Conservation (phyloP, 2,888 invertebrate genomes). For the Rapana venosa region DNA sequence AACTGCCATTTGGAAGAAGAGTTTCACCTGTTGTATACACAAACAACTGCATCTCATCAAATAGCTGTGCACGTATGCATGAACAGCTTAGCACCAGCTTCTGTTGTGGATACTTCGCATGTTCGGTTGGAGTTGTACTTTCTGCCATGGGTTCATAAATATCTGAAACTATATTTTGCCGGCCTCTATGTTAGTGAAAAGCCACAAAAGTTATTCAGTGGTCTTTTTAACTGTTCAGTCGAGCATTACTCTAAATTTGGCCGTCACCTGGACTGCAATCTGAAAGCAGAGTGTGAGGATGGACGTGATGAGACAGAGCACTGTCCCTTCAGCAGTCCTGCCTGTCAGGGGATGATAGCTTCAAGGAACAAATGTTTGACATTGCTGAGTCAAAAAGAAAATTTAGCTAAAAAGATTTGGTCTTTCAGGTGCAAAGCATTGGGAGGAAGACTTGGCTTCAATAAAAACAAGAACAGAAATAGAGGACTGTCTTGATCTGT, state of each 20-base stretch:
- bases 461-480: neutral
- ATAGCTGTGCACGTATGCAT: neutral
- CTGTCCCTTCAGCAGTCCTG: conserved; percentile 17
- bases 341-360: neutral
- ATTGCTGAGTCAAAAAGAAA: too few relatives aligned
- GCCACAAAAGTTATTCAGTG: neutral
- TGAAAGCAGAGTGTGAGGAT: conserved; percentile 1
- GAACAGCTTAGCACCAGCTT: neutral
- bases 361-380: neutral
- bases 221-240: neutral
- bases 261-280: conserved; percentile 1
- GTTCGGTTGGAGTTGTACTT: neutral
- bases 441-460: neutral
- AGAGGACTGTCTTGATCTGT: neutral
- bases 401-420: neutral
- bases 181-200: neutral
- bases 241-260: neutral
- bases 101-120: neutral
- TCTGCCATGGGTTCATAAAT: neutral
- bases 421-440: neutral
- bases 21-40: neutral
- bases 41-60: neutral
- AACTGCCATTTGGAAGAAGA: neutral
- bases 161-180: neutral
- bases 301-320: neutral